Percentiles rank a stretch among this genome's conserved stretches.
These are phyloP conservation scores for Gambelia wislizenii DNA, from an alignment of 2,797 vertebrate genomes.

Conservation along the genomic window DNA sequence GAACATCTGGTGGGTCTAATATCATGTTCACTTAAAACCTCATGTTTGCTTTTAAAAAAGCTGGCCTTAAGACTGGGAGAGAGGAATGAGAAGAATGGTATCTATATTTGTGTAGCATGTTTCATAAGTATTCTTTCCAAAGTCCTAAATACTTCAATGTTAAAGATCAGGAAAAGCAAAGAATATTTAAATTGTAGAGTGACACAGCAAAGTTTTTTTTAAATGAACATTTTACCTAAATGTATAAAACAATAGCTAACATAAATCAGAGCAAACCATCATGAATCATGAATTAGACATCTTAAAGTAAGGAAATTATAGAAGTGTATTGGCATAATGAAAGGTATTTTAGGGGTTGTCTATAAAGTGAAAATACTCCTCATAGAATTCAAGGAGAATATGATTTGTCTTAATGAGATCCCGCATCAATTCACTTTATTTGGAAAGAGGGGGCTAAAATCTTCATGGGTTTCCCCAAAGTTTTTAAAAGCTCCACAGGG, in stretches of 20 bases:
- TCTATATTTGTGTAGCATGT: not conserved
- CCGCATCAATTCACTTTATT: no score
- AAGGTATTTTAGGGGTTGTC: not conserved
- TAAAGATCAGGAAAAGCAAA: not conserved
- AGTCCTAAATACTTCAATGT: not conserved
- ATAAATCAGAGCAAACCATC: not conserved
- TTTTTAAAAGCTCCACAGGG: no score
- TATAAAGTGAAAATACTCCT: no score
- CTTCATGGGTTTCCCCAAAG: no score
- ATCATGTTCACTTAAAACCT: not conserved
- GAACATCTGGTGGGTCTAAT: not conserved
- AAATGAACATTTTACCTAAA: not conserved
- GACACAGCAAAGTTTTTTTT: not conserved
- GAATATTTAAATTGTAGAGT: not conserved
- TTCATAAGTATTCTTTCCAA: not conserved
- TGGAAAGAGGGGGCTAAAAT: no score
- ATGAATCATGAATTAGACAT: not conserved
- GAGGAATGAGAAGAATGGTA: not conserved
- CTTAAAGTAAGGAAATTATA: conserved; percentile 4
- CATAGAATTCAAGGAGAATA: no score
- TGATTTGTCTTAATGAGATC: no score
- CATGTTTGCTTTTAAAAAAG: no score
- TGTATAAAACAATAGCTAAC: not conserved
- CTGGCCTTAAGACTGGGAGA: no score
- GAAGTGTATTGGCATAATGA: not conserved